Base-by-base conservation (phyloP, 2,797 vertebrate genomes). In the Pseudocheirus occidentalis region DNA sequence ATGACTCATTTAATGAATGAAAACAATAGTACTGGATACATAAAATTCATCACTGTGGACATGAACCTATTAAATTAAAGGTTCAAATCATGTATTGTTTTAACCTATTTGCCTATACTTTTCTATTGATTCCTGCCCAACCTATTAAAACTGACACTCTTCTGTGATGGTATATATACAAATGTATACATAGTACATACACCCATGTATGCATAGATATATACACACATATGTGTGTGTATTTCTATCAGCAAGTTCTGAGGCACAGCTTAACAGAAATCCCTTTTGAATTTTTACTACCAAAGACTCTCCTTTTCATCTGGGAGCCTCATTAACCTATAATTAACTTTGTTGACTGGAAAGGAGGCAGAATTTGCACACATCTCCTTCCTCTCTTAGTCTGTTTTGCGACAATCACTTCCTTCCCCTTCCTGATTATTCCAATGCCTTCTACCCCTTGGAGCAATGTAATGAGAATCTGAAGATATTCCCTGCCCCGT, bases 1-100 rank as follows among this genome's bases (percentile, higher is more conserved):
- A 54, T 56, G 94, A 81, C 46, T 91, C 87, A 40, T 81, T 40
- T 56, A 5, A 40, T 87, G 29, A 92, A 94, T 66, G 52, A 95
- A 92, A 81, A 90, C 52, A 57, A 91, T 13, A 87, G 16, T 31
- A 46, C 28, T 90, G 58, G 14, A 18, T 94, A 91, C 55, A 94
- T 24, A 92, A 93, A 66, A 4, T 14, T 62, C 13, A 95, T 89
- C 14, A 73, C 0, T 14, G 14, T 89, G 4, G 58, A 9, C 14
- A 92, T 7, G 1, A 54, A 10, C 5, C 1, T 57, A 28, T 92
- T 90, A 94, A n/a, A 90, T 53, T 52, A 90, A 7, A 96, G 66
- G 53, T 54, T 1, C 7, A 40, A 55, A 5, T 55, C 10, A 73
- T 52, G 6, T 1, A 50, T 18, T 62, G 14, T 62, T 62, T 34